A percentile compares a stretch with the other conserved stretches of the same genome.
Conservation (phyloP, 1,140 invertebrate genomes). For the Drosophila leontia region DNA sequence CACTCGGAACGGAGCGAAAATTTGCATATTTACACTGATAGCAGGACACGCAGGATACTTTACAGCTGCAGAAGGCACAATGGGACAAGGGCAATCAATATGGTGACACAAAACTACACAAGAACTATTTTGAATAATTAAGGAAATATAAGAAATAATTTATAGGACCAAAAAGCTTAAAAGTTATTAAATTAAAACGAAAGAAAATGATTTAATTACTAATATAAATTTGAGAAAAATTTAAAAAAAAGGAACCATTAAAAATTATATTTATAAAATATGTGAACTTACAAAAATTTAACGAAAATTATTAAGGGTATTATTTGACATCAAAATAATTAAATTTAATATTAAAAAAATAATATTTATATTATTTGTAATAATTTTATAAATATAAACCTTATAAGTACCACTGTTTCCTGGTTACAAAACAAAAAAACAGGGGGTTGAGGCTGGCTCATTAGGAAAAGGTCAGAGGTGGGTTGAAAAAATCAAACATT, state of each 20-base stretch:
- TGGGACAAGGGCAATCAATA: neutral
- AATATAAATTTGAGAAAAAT: no score
- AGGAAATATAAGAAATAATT: neutral
- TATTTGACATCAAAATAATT: no score
- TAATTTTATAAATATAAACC: neutral
- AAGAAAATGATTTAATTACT: no score
- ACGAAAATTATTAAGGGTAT: no score
- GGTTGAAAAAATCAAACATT: conserved; percentile 72
- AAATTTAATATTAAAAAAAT: no score
- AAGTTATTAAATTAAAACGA: no score
- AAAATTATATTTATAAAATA: no score
- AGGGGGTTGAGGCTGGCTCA: conserved; percentile 38
- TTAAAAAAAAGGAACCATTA: no score
- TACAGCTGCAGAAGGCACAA: conserved; percentile 5
- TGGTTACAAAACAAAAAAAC: neutral
- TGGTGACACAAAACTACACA: no score
- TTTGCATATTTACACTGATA: conserved; percentile 40
- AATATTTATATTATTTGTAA: neutral
- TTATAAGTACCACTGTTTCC: conserved; percentile 2
- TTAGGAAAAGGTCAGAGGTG: conserved; percentile 72
- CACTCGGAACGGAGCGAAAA: conserved; percentile 5
- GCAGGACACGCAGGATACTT: conserved; percentile 35
- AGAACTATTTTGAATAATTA: no score
- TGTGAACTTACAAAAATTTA: no score
- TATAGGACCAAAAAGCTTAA: no score